Conservation (phyloP, 2,888 invertebrate species). For the Mayetiola destructor region DNA sequence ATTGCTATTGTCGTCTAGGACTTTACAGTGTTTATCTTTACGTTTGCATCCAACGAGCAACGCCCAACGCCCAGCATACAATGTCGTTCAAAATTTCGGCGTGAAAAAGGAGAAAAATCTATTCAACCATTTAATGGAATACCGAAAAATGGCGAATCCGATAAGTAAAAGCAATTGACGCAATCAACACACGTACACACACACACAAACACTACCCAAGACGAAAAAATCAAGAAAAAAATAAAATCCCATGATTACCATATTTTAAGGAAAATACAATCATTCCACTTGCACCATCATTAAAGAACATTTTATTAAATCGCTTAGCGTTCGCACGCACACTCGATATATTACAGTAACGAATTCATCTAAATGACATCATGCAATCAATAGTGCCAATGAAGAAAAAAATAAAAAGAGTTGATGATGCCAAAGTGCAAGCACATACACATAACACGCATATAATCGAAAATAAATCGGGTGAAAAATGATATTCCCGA, state of each 20-base stretch:
- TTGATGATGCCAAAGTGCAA: not conserved
- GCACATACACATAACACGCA: too few relatives aligned
- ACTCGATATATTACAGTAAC: too few relatives aligned
- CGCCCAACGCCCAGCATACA: not conserved
- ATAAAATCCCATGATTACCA: slow-evolving; percentile 1
- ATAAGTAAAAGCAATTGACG: not conserved
- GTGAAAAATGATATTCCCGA: not conserved
- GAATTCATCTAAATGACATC: slow-evolving; percentile 4
- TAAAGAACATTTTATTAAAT: slow-evolving; percentile 6
- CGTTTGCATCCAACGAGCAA: not conserved
- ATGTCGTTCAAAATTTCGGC: not conserved
- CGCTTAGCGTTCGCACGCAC: not conserved
- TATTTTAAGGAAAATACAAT: not conserved
- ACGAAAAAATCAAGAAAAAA: not conserved
- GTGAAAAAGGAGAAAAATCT: not conserved
- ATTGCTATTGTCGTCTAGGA: not conserved
- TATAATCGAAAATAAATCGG: not conserved
- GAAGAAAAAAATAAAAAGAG: not conserved
- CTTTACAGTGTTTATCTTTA: slow-evolving; percentile 7
- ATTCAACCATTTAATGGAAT: not conserved
- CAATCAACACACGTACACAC: not conserved
- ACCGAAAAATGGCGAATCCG: not conserved
- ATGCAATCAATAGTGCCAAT: too few relatives aligned
- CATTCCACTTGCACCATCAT: not conserved
- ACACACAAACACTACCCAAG: not conserved